Base-by-base conservation (phyloP, 2,113 vertebrate genomes). In the Trematomus loennbergii region DNA sequence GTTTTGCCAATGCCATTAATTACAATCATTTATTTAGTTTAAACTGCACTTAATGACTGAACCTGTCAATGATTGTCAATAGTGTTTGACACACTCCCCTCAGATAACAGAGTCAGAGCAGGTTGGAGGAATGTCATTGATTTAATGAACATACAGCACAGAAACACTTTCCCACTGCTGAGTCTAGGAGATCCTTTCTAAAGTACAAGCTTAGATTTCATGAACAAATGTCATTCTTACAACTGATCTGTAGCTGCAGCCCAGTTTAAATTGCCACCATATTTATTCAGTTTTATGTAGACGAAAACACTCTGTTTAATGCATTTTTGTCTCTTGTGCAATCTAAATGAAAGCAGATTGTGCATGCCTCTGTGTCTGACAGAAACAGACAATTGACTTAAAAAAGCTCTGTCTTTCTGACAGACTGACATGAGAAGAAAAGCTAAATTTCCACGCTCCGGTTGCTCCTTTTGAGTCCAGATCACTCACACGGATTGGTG, bases 401-500 rank as follows among this genome's bases (percentile, higher is more conserved):
- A 61, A 61, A 20, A 13, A 45, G 46, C 13, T 25, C 66, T 59
- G 53, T 72, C 46, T 71, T 40, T 81, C 52, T 81, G 63, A 75
- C 66, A 64, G 75, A 75, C 62, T 52, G 79, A 88, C 79, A 79
- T 57, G 79, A 85, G 74, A 81, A 90, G 62, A 85, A 83, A 73
- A 82, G 83, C 22, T 16, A 40, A 62, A 22, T 68, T 60, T 84
- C 33, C 52, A 66, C 48, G 75, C 90, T 82, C 81, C 67, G 79
- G 11, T 75, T 55, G 13, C n/a, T 82, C 81, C 40, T 33, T 85
- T 89, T 79, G 72, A 75, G 60, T 66, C 3, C 0, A 33, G 55
- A 61, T 86, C 83, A 88, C 90, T 91, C 86, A 73, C 88, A 68
- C 67, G 88, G 88, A 92, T 92, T 90, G 86, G 45, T 73, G 57